phyloP scores from a whole-genome alignment of 1,140 invertebrate species.

The Ctenoplectra terminalis region DNA sequence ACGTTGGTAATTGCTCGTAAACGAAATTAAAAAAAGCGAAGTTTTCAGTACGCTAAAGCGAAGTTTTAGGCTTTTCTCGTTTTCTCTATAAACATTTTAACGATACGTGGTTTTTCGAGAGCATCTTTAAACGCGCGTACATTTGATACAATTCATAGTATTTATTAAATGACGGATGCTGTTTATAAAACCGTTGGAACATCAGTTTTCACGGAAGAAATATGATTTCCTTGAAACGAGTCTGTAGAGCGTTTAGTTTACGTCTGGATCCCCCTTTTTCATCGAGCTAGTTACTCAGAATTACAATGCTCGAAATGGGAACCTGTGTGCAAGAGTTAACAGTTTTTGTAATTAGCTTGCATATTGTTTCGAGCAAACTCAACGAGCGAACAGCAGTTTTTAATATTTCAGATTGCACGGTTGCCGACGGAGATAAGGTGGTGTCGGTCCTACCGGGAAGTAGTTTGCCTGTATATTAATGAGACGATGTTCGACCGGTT shows the following conservation, averaged over 20 bases:
- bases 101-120: neutral
- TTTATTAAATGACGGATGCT: slow-evolving; percentile 7
- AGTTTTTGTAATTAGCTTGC: slow-evolving; percentile 46
- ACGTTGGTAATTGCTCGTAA: no score
- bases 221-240: neutral
- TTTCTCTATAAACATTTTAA: neutral
- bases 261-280: neutral
- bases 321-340: slow-evolving; percentile 24
- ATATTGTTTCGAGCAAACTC: slow-evolving; percentile 1
- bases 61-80: no score
- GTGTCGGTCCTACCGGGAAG: neutral
- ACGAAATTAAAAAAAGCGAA: no score
- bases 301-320: neutral
- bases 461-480: neutral
- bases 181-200: neutral
- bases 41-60: no score
- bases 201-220: neutral
- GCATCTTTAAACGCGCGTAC: neutral
- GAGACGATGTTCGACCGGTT: neutral
- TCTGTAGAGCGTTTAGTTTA: neutral
- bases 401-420: slow-evolving; percentile 35
- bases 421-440: slow-evolving; percentile 19
- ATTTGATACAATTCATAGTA: neutral
- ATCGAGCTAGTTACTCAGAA: slow-evolving; percentile 2
- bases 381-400: slow-evolving; percentile 11